phyloP scores from a whole-genome alignment of 2,888 invertebrate species.

The Coelopa pilipes region DNA sequence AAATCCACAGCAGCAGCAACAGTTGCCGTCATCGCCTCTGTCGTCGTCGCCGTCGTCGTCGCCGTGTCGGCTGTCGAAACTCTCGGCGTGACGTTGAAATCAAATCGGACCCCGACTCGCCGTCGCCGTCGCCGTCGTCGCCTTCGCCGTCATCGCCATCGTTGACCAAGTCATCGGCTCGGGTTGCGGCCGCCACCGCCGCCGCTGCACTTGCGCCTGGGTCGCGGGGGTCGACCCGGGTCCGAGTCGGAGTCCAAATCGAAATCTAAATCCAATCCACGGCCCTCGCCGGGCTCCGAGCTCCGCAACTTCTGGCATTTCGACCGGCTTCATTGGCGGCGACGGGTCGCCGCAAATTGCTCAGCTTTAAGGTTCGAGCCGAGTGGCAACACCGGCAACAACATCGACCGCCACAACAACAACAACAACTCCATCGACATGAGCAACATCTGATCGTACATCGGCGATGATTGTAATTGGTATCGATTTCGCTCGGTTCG shows the following conservation, averaged over 20 bases:
- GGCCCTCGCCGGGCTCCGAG: too few relatives aligned
- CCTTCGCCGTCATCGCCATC: neutral
- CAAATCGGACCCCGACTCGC: constrained; percentile 25
- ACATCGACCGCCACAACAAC: too few relatives aligned
- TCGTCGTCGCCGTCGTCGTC: constrained; percentile 4
- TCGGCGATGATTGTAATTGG: constrained; percentile 51
- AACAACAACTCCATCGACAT: too few relatives aligned
- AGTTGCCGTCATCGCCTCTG: constrained; percentile 33
- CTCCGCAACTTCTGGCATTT: neutral
- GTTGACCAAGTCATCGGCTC: constrained; percentile 21
- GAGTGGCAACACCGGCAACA: neutral
- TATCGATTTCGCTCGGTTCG: constrained; percentile 32
- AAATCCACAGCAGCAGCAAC: constrained; percentile 48
- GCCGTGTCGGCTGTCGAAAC: neutral
- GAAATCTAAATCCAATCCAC: too few relatives aligned
- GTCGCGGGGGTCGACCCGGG: neutral
- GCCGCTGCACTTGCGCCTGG: constrained; percentile 12
- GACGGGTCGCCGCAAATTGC: constrained; percentile 13
- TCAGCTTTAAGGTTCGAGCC: constrained; percentile 16
- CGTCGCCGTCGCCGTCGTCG: constrained; percentile 12
- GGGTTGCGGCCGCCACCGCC: neutral
- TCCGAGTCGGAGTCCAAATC: too few relatives aligned
- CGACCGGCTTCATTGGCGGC: neutral
- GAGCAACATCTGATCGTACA: neutral
- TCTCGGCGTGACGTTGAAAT: constrained; percentile 27